Conservation (phyloP, 2,888 invertebrate genomes). For the Clitarchus hookeri region DNA sequence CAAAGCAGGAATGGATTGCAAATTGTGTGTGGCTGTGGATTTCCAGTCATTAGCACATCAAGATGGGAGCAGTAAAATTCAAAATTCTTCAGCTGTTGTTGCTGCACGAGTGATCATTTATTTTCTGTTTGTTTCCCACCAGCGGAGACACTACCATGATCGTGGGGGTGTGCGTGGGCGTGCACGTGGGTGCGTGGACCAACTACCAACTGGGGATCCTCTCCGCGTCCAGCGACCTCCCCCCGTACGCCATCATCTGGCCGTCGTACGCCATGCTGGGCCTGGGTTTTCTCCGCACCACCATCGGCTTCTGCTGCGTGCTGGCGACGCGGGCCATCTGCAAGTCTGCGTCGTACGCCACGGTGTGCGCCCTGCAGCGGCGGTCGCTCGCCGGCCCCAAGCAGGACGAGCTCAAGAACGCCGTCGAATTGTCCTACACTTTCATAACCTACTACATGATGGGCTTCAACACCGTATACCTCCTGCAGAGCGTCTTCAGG, state of each 20-base stretch:
- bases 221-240: slow-evolving; percentile 63
- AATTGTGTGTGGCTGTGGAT: no score
- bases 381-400: slow-evolving; percentile 68
- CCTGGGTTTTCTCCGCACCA: slow-evolving; percentile 65
- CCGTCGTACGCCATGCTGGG: slow-evolving; percentile 75
- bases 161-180: slow-evolving; percentile 78
- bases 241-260: slow-evolving; percentile 79
- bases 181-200: slow-evolving; percentile 80
- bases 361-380: slow-evolving; percentile 70
- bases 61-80: no score
- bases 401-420: slow-evolving; percentile 65
- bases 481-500: slow-evolving; percentile 78
- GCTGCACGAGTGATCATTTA: background rate
- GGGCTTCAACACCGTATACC: slow-evolving; percentile 76
- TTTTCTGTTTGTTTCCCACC: slow-evolving; percentile 45
- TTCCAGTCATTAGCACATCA: no score
- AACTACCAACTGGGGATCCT: slow-evolving; percentile 77
- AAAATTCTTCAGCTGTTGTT: no score
- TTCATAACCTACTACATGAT: slow-evolving; percentile 80
- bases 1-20: no score
- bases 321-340: slow-evolving; percentile 68
- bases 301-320: slow-evolving; percentile 76
- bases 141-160: slow-evolving; percentile 91
- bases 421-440: slow-evolving; percentile 82
- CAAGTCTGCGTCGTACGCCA: slow-evolving; percentile 71